Evolutionary conservation across 2,797 vertebrate genomes (phyloP).

Genomic region (Myotis daubentonii): DNA sequence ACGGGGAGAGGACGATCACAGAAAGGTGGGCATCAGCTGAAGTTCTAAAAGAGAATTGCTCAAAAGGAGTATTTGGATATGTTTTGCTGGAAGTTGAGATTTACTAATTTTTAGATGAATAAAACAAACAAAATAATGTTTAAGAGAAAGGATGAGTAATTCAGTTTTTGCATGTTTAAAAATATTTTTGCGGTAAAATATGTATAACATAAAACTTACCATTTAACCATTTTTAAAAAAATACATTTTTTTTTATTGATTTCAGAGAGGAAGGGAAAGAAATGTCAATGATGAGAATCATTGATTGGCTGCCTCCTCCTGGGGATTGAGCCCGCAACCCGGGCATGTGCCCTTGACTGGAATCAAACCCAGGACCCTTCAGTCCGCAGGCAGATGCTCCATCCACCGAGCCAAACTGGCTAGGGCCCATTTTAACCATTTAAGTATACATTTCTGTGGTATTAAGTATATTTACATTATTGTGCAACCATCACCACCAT

Average conservation of each 20-base stretch:
- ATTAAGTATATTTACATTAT: not conserved
- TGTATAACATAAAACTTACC: not conserved
- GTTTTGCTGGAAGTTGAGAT: conserved; percentile 13
- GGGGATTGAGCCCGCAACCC: no score
- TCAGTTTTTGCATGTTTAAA: not conserved
- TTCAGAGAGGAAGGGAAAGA: no score
- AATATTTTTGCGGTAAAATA: not conserved
- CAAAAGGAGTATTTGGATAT: not conserved
- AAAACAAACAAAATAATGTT: not conserved
- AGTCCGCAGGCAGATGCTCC: no score
- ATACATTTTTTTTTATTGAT: no score
- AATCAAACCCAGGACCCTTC: no score
- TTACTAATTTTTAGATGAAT: not conserved
- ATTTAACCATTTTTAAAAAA: no score
- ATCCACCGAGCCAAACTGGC: no score
- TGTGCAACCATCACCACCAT: not conserved
- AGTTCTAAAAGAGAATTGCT: not conserved
- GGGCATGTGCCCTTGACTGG: no score
- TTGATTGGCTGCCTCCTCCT: no score
- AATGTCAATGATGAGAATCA: no score
- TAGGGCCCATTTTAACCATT: not conserved
- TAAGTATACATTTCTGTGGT: not conserved
- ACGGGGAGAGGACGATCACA: not conserved
- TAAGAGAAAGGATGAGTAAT: not conserved
- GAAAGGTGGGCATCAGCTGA: not conserved